These are phyloP conservation scores for Chloroclystis v-ata DNA, from an alignment of 2,888 invertebrate genomes.

Conservation along the genomic window DNA sequence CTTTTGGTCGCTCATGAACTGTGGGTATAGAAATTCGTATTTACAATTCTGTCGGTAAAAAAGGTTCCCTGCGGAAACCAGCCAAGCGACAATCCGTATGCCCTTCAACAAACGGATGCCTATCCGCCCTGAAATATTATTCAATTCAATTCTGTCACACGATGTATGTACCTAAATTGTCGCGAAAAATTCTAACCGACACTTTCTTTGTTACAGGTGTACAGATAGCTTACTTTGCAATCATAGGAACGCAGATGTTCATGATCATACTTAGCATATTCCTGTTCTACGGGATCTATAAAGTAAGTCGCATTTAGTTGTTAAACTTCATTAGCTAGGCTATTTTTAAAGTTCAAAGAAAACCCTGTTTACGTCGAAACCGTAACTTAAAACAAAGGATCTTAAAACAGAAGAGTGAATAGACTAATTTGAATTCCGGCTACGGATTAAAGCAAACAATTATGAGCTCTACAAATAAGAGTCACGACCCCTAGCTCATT, in stretches of 20 bases:
- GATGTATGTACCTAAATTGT: slow-evolving; percentile 6
- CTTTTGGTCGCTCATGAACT: slow-evolving; percentile 19
- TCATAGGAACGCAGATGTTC: slow-evolving; percentile 87
- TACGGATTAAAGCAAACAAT: slow-evolving; percentile 26
- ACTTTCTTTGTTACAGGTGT: slow-evolving; percentile 81
- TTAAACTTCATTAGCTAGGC: too few species aligned
- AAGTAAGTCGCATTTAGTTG: slow-evolving; percentile 75
- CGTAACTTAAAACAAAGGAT: neutral
- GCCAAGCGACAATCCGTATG: slow-evolving; percentile 29
- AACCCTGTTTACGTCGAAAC: neutral
- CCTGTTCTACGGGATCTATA: slow-evolving; percentile 85
- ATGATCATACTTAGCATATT: slow-evolving; percentile 85
- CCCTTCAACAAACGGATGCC: slow-evolving; percentile 25
- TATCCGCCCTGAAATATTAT: slow-evolving; percentile 24
- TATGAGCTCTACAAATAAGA: slow-evolving; percentile 30
- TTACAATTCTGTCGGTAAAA: slow-evolving; percentile 21
- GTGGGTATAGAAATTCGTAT: slow-evolving; percentile 22
- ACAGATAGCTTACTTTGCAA: slow-evolving; percentile 88
- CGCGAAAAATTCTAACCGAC: slow-evolving; percentile 4
- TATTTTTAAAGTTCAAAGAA: too few species aligned
- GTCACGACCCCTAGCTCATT: slow-evolving; percentile 31
- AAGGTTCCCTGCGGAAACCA: slow-evolving; percentile 19
- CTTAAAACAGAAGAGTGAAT: slow-evolving; percentile 5
- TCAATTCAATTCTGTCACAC: slow-evolving; percentile 25
- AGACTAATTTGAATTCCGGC: slow-evolving; percentile 22